phyloP scores from a whole-genome alignment of 2,797 vertebrate species.

The Alfaro cultratus region DNA sequence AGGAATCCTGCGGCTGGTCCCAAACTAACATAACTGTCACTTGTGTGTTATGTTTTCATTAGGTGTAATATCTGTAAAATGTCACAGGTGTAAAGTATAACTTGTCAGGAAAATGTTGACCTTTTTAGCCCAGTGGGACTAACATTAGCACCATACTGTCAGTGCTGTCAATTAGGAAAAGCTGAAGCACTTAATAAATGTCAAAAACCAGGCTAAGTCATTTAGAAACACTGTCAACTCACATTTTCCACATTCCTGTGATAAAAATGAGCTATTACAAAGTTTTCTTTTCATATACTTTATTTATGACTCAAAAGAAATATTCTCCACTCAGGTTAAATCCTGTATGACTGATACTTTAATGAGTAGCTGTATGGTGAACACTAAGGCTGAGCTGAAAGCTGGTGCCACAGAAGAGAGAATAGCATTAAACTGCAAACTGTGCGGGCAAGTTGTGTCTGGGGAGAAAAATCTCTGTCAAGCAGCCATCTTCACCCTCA shows the following conservation, averaged over 20 bases:
- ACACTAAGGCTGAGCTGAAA: background rate
- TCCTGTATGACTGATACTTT: background rate
- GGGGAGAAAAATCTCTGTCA: background rate
- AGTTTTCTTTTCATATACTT: background rate
- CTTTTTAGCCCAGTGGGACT: background rate
- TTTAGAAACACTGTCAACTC: background rate
- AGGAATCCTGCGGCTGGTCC: background rate
- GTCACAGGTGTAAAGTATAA: slow-evolving; percentile 1
- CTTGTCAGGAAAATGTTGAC: slow-evolving; percentile 1
- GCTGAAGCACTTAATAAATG: background rate
- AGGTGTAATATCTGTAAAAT: slow-evolving; percentile 1
- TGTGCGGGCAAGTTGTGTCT: background rate
- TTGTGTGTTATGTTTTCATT: background rate
- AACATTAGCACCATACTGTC: background rate
- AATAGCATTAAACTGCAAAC: background rate
- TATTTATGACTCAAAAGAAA: background rate
- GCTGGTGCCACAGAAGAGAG: background rate
- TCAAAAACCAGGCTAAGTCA: slow-evolving; percentile 1
- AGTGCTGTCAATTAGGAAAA: slow-evolving; percentile 2
- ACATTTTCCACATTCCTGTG: background rate
- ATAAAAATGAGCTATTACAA: background rate
- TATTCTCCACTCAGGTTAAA: background rate
- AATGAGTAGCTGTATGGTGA: background rate
- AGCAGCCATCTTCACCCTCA: background rate
- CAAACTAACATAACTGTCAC: background rate